Conservation (phyloP, 2,888 invertebrate species). For the Mechanitis messenoides region DNA sequence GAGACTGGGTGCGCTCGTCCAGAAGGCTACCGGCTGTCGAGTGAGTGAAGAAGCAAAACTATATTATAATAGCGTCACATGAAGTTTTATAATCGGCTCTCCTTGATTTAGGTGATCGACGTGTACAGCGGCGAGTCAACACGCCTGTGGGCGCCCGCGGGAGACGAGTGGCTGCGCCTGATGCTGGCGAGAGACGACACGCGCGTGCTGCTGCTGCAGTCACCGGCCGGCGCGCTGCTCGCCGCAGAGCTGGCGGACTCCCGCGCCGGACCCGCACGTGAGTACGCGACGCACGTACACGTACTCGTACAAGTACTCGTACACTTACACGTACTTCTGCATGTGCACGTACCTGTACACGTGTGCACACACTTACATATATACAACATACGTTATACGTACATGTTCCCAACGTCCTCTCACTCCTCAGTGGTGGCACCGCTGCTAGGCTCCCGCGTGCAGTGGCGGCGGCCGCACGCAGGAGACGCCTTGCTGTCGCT, state of each 20-base stretch:
- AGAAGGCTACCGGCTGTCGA: constrained; percentile 25
- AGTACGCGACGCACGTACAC: constrained; percentile 12
- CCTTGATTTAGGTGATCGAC: constrained; percentile 47
- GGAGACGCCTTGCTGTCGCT: constrained; percentile 50
- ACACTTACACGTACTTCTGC: too few species aligned
- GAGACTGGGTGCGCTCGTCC: constrained; percentile 43
- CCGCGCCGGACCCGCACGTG: constrained; percentile 15
- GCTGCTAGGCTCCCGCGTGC: constrained; percentile 41
- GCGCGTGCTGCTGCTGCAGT: constrained; percentile 54
- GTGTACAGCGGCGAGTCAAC: constrained; percentile 37
- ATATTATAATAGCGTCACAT: too few species aligned
- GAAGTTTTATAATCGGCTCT: background rate
- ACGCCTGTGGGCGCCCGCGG: constrained; percentile 34
- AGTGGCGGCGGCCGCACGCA: constrained; percentile 45
- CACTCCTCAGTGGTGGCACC: constrained; percentile 39
- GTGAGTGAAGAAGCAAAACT: background rate
- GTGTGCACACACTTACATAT: background rate
- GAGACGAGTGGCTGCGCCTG: constrained; percentile 41
- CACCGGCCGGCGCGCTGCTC: constrained; percentile 41
- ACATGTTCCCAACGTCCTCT: too few species aligned
- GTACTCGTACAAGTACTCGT: too few species aligned
- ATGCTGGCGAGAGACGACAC: constrained; percentile 30
- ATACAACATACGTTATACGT: background rate
- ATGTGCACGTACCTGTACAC: background rate
- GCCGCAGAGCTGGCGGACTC: background rate